phyloP scores from a whole-genome alignment of 2,888 invertebrate species.

The Panzeria rudis region DNA sequence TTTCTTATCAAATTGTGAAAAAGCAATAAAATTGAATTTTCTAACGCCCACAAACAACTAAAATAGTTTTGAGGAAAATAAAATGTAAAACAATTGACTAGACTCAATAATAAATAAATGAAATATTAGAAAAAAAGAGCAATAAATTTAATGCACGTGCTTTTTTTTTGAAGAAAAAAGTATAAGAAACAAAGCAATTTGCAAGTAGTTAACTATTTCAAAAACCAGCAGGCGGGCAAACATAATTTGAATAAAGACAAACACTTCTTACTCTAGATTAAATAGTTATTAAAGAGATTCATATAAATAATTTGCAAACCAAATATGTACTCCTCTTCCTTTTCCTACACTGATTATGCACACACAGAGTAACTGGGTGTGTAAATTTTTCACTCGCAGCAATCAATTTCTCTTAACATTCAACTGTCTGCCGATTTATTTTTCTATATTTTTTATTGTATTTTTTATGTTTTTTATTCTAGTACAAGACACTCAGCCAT shows the following conservation, averaged over 20 bases:
- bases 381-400: constrained; percentile 4
- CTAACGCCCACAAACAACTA: constrained; percentile 10
- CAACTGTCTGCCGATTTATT: constrained; percentile 23
- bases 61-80: constrained; percentile 12
- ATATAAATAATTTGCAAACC: constrained; percentile 1
- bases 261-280: not conserved
- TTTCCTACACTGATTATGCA: not conserved
- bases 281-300: constrained; percentile 19
- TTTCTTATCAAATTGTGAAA: constrained; percentile 23
- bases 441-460: not conserved
- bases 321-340: not conserved
- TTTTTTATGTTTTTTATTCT: not conserved
- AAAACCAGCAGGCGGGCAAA: not conserved
- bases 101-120: constrained; percentile 28
- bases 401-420: not conserved
- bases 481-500: constrained; percentile 29
- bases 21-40: constrained; percentile 35
- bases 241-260: constrained; percentile 18
- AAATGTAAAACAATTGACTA: constrained; percentile 1
- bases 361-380: constrained; percentile 3
- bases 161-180: not conserved
- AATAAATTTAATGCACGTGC: constrained; percentile 41
- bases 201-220: not conserved
- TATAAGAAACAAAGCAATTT: not conserved
- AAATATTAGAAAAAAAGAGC: not conserved